Conservation (phyloP, 2,888 invertebrate species). For the Oasisia sp. region DNA sequence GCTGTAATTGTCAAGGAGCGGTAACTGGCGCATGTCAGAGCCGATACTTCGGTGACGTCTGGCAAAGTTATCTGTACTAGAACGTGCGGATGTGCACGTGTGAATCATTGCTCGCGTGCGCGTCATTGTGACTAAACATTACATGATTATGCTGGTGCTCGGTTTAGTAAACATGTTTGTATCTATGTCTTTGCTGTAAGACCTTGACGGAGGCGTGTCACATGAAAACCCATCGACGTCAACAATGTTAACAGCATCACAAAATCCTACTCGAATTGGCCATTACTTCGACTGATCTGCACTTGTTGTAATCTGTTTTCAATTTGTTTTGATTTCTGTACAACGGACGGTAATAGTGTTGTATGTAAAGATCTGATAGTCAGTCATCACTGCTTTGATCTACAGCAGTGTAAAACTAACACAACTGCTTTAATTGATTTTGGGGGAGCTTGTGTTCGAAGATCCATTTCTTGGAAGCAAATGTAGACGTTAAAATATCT, state of each 20-base stretch:
- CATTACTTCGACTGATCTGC: not conserved
- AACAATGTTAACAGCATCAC: not conserved
- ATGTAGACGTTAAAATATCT: not conserved
- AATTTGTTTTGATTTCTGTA: not conserved
- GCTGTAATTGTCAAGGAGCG: not conserved
- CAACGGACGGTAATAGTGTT: not conserved
- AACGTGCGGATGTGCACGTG: not conserved
- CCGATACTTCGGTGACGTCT: no score
- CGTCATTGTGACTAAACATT: conserved; percentile 9
- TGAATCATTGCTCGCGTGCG: not conserved
- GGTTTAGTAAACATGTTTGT: conserved; percentile 13
- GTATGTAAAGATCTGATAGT: not conserved
- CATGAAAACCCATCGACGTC: not conserved
- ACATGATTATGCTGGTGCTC: not conserved
- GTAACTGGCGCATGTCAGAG: not conserved
- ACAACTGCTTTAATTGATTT: not conserved
- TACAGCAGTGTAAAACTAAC: not conserved
- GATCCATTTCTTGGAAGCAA: not conserved
- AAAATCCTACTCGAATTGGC: not conserved
- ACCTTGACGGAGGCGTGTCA: not conserved
- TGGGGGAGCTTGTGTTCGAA: not conserved
- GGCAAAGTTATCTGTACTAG: no score
- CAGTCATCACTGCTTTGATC: not conserved
- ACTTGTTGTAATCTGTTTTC: not conserved
- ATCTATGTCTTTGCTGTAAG: not conserved